phyloP scores from a whole-genome alignment of 2,888 invertebrate genomes.

The Thecocarcelia acutangulata region DNA sequence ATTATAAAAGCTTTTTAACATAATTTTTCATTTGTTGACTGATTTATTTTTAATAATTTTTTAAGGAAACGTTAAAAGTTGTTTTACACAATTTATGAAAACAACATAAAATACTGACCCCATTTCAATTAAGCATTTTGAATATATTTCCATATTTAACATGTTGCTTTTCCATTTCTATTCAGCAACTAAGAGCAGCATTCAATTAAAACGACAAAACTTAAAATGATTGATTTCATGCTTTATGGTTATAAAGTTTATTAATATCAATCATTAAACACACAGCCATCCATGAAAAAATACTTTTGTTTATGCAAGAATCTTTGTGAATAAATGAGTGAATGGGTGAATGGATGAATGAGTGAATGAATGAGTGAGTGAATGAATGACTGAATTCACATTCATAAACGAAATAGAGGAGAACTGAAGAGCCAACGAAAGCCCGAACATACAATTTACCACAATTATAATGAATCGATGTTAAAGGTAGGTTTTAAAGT shows the following conservation, averaged over 20 bases:
- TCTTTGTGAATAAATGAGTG: slow-evolving; percentile 12
- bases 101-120: slow-evolving; percentile 2
- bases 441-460: slow-evolving; percentile 16
- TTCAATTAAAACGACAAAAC: slow-evolving; percentile 39
- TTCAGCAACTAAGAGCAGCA: neutral
- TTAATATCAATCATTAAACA: slow-evolving; percentile 50
- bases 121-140: slow-evolving; percentile 9
- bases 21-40: too few relatives aligned
- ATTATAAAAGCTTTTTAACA: too few relatives aligned
- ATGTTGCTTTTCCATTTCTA: slow-evolving; percentile 2
- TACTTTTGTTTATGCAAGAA: slow-evolving; percentile 24
- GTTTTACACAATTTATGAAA: too few relatives aligned
- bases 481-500: neutral
- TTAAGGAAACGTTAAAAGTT: too few relatives aligned
- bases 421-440: neutral
- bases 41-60: too few relatives aligned
- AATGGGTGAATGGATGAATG: too few relatives aligned
- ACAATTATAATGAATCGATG: slow-evolving; percentile 21
- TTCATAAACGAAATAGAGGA: slow-evolving; percentile 3
- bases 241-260: slow-evolving; percentile 32
- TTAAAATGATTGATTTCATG: slow-evolving; percentile 50
- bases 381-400: too few relatives aligned
- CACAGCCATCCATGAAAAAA: slow-evolving; percentile 14
- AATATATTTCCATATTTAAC: slow-evolving; percentile 5
- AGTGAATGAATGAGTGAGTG: too few relatives aligned